Conservation (phyloP, 2,888 invertebrate species). For the Agriopis leucophaearia region DNA sequence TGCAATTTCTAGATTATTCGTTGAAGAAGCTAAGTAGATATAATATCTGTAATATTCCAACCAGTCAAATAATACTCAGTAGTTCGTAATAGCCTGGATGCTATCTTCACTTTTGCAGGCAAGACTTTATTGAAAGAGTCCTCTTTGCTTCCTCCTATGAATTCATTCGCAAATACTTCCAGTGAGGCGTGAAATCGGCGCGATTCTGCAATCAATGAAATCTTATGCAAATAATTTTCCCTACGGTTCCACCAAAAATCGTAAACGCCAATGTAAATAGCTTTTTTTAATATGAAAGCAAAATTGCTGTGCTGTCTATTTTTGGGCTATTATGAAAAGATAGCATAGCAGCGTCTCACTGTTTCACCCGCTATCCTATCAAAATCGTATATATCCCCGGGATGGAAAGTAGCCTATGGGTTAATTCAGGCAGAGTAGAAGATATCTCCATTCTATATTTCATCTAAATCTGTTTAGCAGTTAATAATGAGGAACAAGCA, state of each 20-base stretch:
- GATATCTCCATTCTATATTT: no score
- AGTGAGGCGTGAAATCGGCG: constrained; percentile 28
- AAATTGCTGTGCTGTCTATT: no score
- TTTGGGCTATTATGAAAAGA: no score
- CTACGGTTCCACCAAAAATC: constrained; percentile 1
- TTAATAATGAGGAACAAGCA: no score
- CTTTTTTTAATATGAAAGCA: no score
- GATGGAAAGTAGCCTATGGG: no score
- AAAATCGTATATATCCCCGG: no score
- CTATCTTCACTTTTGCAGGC: constrained; percentile 35
- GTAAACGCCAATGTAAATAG: constrained; percentile 2
- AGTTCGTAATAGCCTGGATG: constrained; percentile 22
- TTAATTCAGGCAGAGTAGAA: no score
- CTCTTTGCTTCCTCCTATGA: constrained; percentile 32
- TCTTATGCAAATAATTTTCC: constrained; percentile 24
- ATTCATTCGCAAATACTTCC: constrained; percentile 35
- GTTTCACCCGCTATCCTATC: no score
- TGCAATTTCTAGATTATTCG: neutral
- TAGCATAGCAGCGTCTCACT: no score
- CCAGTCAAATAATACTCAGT: constrained; percentile 15
- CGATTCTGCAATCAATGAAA: constrained; percentile 34
- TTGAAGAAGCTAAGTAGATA: neutral
- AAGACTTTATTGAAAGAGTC: constrained; percentile 25
- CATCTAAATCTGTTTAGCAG: no score
- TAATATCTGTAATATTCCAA: neutral